phyloP scores from a whole-genome alignment of 92 coral and sea anemone genomes.

The Zoanthus solanderi region DNA sequence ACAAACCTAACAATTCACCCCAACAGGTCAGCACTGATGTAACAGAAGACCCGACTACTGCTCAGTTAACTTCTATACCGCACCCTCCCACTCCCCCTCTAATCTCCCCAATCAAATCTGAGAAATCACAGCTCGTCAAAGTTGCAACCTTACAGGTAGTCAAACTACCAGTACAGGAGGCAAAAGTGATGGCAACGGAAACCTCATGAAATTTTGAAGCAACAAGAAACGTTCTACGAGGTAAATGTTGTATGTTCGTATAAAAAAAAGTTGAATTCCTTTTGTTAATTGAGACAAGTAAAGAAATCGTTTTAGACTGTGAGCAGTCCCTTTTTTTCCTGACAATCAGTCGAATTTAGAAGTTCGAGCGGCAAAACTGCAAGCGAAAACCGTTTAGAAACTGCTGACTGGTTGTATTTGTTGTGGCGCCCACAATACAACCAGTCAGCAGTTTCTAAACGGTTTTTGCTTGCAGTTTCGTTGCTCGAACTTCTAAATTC shows the following conservation, averaged over 20 bases:
- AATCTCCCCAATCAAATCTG: background rate
- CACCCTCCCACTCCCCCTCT: background rate
- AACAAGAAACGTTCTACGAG: background rate
- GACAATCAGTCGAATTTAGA: too few relatives aligned
- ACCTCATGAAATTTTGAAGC: background rate
- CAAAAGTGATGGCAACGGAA: background rate
- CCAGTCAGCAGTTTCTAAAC: too few relatives aligned
- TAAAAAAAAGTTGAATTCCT: background rate
- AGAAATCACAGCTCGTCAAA: background rate
- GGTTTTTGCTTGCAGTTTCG: too few relatives aligned
- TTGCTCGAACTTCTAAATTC: too few relatives aligned
- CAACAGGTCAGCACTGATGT: background rate
- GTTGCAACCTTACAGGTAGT: background rate
- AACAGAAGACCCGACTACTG: background rate
- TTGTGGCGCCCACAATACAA: too few relatives aligned
- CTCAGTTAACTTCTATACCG: background rate
- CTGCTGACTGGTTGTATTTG: too few relatives aligned
- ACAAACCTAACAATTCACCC: background rate
- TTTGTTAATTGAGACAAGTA: background rate
- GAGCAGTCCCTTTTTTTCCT: too few relatives aligned
- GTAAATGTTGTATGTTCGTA: background rate
- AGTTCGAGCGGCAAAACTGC: too few relatives aligned
- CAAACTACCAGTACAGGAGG: slow-evolving; percentile 11
- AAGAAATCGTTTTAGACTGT: too few relatives aligned
- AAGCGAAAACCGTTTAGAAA: too few relatives aligned